Percentiles rank a stretch among this genome's conserved stretches.
These are phyloP conservation scores for Nautilus pompilius DNA, from an alignment of 1,140 invertebrate genomes.

Conservation along the genomic window DNA sequence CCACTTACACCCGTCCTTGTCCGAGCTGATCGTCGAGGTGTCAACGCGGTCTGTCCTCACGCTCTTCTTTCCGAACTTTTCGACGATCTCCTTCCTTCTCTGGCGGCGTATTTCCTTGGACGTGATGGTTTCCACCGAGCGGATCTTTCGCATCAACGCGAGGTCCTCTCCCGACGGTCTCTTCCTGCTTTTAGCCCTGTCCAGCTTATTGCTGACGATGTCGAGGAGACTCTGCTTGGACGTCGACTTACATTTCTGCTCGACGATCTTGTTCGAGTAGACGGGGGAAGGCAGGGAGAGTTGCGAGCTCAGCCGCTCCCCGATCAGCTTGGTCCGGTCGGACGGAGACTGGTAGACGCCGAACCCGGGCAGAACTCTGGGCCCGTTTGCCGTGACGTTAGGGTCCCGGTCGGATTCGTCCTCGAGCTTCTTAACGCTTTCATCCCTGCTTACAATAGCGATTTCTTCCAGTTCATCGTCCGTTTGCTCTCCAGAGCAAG, in stretches of 20 bases:
- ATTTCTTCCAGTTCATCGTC: slow-evolving; percentile 51
- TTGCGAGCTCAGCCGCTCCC: slow-evolving; percentile 44
- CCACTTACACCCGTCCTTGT: slow-evolving; percentile 66
- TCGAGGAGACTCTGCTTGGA: slow-evolving; percentile 65
- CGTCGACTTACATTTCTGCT: slow-evolving; percentile 57
- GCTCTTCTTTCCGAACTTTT: slow-evolving; percentile 50
- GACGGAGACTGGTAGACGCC: slow-evolving; percentile 60
- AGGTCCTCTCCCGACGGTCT: slow-evolving; percentile 38
- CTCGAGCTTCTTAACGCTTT: not conserved
- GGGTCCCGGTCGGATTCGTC: slow-evolving; percentile 1
- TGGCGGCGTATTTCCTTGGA: slow-evolving; percentile 43
- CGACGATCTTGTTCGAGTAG: slow-evolving; percentile 40
- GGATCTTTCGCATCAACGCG: slow-evolving; percentile 48
- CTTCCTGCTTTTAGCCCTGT: slow-evolving; percentile 47
- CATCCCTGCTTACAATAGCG: not conserved
- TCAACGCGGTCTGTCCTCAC: slow-evolving; percentile 36
- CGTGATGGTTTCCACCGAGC: slow-evolving; percentile 41
- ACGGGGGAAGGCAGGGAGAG: slow-evolving; percentile 46
- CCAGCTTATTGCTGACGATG: slow-evolving; percentile 67
- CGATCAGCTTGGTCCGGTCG: slow-evolving; percentile 51
- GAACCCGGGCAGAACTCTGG: slow-evolving; percentile 62
- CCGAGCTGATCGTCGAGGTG: slow-evolving; percentile 36
- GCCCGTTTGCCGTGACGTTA: slow-evolving; percentile 62
- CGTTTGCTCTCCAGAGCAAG: slow-evolving; percentile 45
- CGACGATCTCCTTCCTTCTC: slow-evolving; percentile 49